Evolutionary conservation across 2,888 invertebrate species (phyloP).

Genomic region (Caenorhabditis sp.): DNA sequence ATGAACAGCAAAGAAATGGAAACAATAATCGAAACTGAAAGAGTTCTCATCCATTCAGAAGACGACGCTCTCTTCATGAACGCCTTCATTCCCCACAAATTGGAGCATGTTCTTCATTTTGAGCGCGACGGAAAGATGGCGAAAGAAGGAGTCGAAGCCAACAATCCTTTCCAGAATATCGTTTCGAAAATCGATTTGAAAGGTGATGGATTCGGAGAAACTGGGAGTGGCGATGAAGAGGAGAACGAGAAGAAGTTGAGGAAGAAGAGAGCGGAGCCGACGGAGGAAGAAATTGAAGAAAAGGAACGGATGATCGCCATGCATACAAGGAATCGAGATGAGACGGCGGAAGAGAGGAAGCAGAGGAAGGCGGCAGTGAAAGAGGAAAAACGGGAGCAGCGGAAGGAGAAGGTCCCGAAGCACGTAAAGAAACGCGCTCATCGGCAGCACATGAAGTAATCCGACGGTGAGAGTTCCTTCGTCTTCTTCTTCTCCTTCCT

Average conservation of each 20-base stretch:
- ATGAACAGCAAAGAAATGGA: slow-evolving; percentile 82
- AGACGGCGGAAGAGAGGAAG: slow-evolving; percentile 67
- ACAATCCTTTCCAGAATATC: slow-evolving; percentile 88
- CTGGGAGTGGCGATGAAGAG: slow-evolving; percentile 24
- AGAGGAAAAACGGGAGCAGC: slow-evolving; percentile 89
- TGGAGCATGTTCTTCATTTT: slow-evolving; percentile 86
- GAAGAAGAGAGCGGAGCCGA: slow-evolving; percentile 56
- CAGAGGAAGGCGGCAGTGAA: slow-evolving; percentile 89
- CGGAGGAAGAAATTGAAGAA: slow-evolving; percentile 52
- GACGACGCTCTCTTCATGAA: slow-evolving; percentile 83
- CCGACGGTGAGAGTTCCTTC: background rate
- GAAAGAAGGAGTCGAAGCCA: slow-evolving; percentile 83
- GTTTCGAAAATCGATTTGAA: slow-evolving; percentile 86
- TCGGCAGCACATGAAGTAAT: slow-evolving; percentile 70
- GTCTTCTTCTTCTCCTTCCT: background rate
- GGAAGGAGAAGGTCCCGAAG: slow-evolving; percentile 91
- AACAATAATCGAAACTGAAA: slow-evolving; percentile 61
- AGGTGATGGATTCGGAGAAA: slow-evolving; percentile 82
- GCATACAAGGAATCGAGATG: slow-evolving; percentile 60
- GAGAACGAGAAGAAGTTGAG: slow-evolving; percentile 53
- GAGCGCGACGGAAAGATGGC: slow-evolving; percentile 87
- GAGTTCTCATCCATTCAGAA: slow-evolving; percentile 78
- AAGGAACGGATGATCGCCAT: slow-evolving; percentile 57
- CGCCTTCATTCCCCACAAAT: slow-evolving; percentile 91
- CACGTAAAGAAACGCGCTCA: slow-evolving; percentile 92